These are phyloP conservation scores for Ennomos fuscantarius DNA, from an alignment of 2,888 invertebrate genomes.

Conservation along the genomic window DNA sequence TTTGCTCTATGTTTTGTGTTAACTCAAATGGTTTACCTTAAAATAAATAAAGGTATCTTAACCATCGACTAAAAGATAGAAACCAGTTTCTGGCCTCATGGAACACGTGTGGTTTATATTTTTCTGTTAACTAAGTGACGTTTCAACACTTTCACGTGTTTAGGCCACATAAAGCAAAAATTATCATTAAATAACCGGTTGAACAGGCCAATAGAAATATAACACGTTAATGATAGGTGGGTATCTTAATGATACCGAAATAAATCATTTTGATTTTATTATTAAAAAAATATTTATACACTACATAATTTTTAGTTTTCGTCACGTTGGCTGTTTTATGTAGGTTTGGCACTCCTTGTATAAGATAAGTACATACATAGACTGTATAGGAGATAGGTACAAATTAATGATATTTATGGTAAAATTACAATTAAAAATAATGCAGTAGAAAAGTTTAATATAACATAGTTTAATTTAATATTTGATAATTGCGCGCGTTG, in stretches of 20 bases:
- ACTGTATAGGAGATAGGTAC: too few relatives aligned
- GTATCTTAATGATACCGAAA: conserved; percentile 27
- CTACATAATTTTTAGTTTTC: conserved; percentile 8
- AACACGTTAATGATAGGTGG: conserved; percentile 32
- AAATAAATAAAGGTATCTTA: conserved; percentile 7
- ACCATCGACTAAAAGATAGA: neutral
- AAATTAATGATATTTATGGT: too few relatives aligned
- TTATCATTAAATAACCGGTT: conserved; percentile 30
- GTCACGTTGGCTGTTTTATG: conserved; percentile 5
- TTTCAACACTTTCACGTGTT: conserved; percentile 31
- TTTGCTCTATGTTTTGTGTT: too few relatives aligned
- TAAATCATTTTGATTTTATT: conserved; percentile 31
- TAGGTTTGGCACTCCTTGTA: conserved; percentile 8
- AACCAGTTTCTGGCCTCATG: conserved; percentile 14
- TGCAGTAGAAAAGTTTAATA: too few relatives aligned
- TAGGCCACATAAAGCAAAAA: conserved; percentile 24
- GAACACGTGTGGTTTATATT: conserved; percentile 9
- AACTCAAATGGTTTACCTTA: neutral
- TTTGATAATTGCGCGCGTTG: too few relatives aligned
- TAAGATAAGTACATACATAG: neutral
- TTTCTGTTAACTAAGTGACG: conserved; percentile 4
- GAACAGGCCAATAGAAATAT: conserved; percentile 29
- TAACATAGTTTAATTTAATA: too few relatives aligned
- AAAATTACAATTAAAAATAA: too few relatives aligned
- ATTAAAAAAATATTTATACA: conserved; percentile 14